These are phyloP conservation scores for Oxycera nigricornis DNA, from an alignment of 2,888 invertebrate species.

Conservation along the genomic window DNA sequence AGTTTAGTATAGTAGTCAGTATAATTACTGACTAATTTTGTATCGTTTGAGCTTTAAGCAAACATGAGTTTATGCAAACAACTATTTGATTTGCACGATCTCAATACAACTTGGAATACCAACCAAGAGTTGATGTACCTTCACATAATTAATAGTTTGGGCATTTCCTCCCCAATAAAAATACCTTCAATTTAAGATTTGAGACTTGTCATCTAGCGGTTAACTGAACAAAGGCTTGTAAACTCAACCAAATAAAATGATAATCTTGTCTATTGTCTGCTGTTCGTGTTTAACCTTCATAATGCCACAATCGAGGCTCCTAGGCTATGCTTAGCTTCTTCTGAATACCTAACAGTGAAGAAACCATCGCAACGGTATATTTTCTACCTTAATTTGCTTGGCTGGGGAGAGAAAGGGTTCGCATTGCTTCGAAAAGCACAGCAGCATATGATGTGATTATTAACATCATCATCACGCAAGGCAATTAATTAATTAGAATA, in stretches of 20 bases:
- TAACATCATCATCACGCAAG: slow-evolving; percentile 43
- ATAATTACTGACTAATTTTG: too few relatives aligned
- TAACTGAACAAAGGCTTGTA: slow-evolving; percentile 25
- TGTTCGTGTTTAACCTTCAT: slow-evolving; percentile 37
- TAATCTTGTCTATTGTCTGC: slow-evolving; percentile 10
- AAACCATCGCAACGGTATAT: slow-evolving; percentile 8
- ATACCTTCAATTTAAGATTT: slow-evolving; percentile 41
- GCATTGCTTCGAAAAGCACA: neutral
- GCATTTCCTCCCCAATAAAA: slow-evolving; percentile 18
- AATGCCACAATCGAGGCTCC: slow-evolving; percentile 39
- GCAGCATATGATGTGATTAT: slow-evolving; percentile 20
- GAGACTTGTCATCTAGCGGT: slow-evolving; percentile 30
- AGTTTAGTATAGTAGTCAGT: too few relatives aligned
- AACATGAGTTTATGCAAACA: too few relatives aligned
- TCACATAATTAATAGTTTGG: too few relatives aligned
- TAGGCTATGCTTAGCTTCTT: slow-evolving; percentile 2
- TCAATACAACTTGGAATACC: too few relatives aligned
- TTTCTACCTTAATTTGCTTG: neutral
- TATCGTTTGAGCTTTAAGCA: too few relatives aligned
- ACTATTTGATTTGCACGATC: too few relatives aligned
- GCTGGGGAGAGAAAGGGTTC: slow-evolving; percentile 3
- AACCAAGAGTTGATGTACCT: too few relatives aligned
- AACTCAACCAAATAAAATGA: neutral
- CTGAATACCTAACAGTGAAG: neutral
- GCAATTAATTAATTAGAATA: slow-evolving; percentile 46